Evolutionary conservation across 2,888 invertebrate genomes (phyloP).

Genomic region (Autographa pulchrina): DNA sequence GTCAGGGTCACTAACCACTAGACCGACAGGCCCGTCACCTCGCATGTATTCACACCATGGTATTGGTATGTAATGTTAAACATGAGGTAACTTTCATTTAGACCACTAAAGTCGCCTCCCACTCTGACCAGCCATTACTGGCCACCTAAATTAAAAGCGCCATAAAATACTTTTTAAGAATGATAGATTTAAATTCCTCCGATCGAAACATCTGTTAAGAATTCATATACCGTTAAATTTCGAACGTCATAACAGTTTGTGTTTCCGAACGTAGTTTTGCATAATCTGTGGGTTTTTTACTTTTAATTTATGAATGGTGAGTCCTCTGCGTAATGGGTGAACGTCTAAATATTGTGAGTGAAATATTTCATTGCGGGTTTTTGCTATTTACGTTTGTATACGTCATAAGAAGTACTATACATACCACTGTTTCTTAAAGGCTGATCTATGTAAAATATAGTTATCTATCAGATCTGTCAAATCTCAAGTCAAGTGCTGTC

Average conservation of each 20-base stretch:
- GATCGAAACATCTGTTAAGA: conserved; percentile 14
- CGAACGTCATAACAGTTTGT: conserved; percentile 15
- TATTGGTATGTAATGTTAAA: neutral
- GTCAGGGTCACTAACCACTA: too few relatives aligned
- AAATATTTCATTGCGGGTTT: neutral
- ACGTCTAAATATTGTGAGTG: conserved; percentile 10
- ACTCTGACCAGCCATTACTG: neutral
- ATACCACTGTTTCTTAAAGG: too few relatives aligned
- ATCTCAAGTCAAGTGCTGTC: too few relatives aligned
- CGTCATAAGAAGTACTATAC: neutral
- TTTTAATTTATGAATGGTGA: conserved; percentile 9
- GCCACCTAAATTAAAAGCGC: neutral
- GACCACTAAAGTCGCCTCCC: neutral
- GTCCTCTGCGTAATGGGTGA: conserved; percentile 1
- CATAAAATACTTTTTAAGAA: neutral
- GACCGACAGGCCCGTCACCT: too few relatives aligned
- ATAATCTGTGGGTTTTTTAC: conserved; percentile 12
- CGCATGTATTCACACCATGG: too few relatives aligned
- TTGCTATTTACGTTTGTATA: neutral
- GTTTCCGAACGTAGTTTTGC: conserved; percentile 13
- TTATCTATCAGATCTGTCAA: too few relatives aligned
- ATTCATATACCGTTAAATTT: conserved; percentile 6
- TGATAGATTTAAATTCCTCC: conserved; percentile 11
- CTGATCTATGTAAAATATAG: too few relatives aligned
- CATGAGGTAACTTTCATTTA: neutral